These are phyloP conservation scores for Metalampra italica DNA, from an alignment of 2,888 invertebrate genomes.

Conservation along the genomic window DNA sequence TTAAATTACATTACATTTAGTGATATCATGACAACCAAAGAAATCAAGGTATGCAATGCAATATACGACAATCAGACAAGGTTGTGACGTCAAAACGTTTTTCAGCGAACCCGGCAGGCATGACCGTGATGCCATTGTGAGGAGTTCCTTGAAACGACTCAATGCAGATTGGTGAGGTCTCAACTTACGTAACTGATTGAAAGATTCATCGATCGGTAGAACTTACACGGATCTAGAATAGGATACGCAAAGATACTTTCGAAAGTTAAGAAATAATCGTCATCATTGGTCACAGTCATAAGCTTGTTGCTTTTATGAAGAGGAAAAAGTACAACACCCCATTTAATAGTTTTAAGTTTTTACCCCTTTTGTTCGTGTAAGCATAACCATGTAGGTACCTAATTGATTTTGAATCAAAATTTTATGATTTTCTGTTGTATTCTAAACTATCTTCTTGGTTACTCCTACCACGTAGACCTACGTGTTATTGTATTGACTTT, in stretches of 20 bases:
- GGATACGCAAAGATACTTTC: slow-evolving; percentile 7
- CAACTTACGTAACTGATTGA: slow-evolving; percentile 28
- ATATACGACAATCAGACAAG: not conserved
- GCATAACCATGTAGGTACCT: too few species aligned
- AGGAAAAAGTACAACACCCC: too few species aligned
- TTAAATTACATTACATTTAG: not conserved
- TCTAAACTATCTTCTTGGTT: too few species aligned
- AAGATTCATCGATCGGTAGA: not conserved
- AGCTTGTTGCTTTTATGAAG: too few species aligned
- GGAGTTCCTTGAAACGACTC: slow-evolving; percentile 46
- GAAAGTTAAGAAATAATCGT: not conserved
- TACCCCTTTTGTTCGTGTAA: too few species aligned
- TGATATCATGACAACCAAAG: not conserved
- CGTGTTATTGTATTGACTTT: not conserved
- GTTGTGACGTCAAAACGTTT: slow-evolving; percentile 18
- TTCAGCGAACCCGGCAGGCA: slow-evolving; percentile 34
- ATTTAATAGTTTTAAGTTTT: too few species aligned
- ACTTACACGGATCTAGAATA: slow-evolving; percentile 6
- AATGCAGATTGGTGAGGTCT: slow-evolving; percentile 42
- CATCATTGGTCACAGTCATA: too few species aligned
- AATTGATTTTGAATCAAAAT: too few species aligned
- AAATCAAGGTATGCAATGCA: not conserved
- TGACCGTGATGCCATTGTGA: slow-evolving; percentile 37
- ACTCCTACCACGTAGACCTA: too few species aligned
- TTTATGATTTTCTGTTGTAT: too few species aligned